Evolutionary conservation across 92 coral and sea anemone species (phyloP).

Genomic region (Porites evermanni): DNA sequence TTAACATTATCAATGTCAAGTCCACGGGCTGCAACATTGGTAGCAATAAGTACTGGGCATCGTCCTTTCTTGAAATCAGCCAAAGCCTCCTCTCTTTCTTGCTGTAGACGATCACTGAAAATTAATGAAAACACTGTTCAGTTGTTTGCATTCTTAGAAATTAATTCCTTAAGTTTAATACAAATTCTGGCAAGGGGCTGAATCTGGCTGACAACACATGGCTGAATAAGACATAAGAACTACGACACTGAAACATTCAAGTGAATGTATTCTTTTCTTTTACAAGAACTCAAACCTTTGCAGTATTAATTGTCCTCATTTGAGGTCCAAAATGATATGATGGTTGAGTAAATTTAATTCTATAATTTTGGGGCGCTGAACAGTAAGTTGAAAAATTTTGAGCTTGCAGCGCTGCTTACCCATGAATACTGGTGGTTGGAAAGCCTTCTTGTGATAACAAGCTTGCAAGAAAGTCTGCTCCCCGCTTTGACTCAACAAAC

Average conservation of each 20-base stretch:
- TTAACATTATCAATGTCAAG: conserved; percentile 89
- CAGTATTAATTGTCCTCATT: too few relatives aligned
- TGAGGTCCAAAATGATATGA: too few relatives aligned
- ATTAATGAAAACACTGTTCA: not conserved
- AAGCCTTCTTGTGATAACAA: conserved; percentile 89
- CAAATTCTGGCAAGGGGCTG: too few relatives aligned
- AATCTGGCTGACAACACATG: too few relatives aligned
- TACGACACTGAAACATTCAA: too few relatives aligned
- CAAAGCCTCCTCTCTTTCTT: conserved; percentile 90
- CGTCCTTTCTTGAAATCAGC: conserved; percentile 88
- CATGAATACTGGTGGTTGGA: conserved; percentile 95
- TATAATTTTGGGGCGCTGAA: too few relatives aligned
- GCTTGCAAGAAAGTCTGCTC: conserved; percentile 96
- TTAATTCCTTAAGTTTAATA: too few relatives aligned
- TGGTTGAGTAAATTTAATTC: too few relatives aligned
- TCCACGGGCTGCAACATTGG: conserved; percentile 97
- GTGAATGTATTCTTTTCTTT: too few relatives aligned
- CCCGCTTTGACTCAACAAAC: conserved; percentile 94
- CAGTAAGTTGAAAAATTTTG: too few relatives aligned
- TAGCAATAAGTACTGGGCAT: conserved; percentile 89
- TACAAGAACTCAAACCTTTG: too few relatives aligned
- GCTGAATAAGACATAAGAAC: too few relatives aligned
- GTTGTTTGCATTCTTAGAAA: not conserved
- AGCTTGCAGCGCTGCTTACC: conserved; percentile 60
- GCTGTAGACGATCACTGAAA: conserved; percentile 84